Evolutionary conservation across 2,888 invertebrate species (phyloP), one percentile per base, ranked within the genome.

Genomic region (Epirrhoe alternata): DNA sequence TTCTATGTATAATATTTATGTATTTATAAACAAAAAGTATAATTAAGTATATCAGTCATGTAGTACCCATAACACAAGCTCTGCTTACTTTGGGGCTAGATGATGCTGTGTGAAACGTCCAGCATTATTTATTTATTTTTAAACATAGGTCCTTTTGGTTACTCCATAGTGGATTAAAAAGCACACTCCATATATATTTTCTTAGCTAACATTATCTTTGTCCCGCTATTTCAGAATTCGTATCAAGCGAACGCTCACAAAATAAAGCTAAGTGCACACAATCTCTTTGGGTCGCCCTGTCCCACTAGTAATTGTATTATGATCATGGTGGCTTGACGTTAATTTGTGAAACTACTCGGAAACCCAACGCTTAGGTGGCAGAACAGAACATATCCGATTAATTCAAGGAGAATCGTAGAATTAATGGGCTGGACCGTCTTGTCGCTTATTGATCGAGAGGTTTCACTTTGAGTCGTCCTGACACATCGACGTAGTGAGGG

Each of bases 291-390:
- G 67, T 69, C 72, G 64, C 58, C 67, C 70, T 70, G 71, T 73
- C 74, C 75, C 74, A 76, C 75, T 72, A 76, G 77, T 80, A 80
- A 84, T 85, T 82, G 81, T 84, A 84, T 85, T 85, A 84, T 82
- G 80, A 85, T 83, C 80, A 78, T 80, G 70, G 81, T 80, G 78
- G 82, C 79, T 83, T 84, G 84, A 86, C 84, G 87, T 87, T 88
- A 87, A 90, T 88, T 89, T 88, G 88, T 86, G 88, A 88, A 89
- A 86, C 88, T 88, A 86, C 86, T 86, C 81, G 85, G 87, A 86
- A 87, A 86, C 84, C 87, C 81, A 83, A 84, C 83, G 86, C 84
- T 87, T 87, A 86, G 65, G 51, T 58, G 30, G 81, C 79, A 77
- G 79, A 77, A 74, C 77, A 78, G 80, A 80, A 80, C 78, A 81